These are phyloP conservation scores for Smithornis capensis DNA, from an alignment of 2,113 vertebrate genomes.

Conservation along the genomic window DNA sequence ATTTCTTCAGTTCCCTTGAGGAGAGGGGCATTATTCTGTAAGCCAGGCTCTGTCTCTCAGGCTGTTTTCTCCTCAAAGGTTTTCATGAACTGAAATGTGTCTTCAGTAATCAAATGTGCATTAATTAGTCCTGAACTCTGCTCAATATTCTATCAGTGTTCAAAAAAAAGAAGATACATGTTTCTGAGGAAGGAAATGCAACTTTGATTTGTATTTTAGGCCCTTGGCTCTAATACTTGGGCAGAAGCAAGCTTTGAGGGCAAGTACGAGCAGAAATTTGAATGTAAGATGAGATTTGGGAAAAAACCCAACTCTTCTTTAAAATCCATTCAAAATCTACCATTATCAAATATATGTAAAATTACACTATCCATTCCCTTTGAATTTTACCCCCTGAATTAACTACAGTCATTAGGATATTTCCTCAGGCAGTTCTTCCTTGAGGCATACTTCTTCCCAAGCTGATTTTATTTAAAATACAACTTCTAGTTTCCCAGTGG, in stretches of 20 bases:
- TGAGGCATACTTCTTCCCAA: not conserved
- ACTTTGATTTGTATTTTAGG: not conserved
- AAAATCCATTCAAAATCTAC: not conserved
- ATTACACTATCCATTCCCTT: not conserved
- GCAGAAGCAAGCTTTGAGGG: not conserved
- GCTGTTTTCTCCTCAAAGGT: not conserved
- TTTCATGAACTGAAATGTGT: not conserved
- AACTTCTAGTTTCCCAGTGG: not conserved
- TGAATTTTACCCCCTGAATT: not conserved
- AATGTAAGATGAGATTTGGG: not conserved
- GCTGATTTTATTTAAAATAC: constrained; percentile 3
- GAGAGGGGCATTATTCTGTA: not conserved
- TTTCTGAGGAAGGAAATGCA: not conserved
- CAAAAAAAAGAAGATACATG: not conserved
- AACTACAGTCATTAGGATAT: not conserved
- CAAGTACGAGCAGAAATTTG: not conserved
- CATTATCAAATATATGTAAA: not conserved
- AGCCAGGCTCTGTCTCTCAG: not conserved
- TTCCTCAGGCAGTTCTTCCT: not conserved
- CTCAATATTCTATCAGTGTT: not conserved
- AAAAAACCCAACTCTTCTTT: not conserved
- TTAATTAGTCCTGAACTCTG: not conserved
- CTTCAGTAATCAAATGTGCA: not conserved
- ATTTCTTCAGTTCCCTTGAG: not conserved
- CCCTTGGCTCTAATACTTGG: not conserved